These are phyloP conservation scores for Ursus arctos DNA, from an alignment of 2,113 vertebrate genomes.

Conservation along the genomic window DNA sequence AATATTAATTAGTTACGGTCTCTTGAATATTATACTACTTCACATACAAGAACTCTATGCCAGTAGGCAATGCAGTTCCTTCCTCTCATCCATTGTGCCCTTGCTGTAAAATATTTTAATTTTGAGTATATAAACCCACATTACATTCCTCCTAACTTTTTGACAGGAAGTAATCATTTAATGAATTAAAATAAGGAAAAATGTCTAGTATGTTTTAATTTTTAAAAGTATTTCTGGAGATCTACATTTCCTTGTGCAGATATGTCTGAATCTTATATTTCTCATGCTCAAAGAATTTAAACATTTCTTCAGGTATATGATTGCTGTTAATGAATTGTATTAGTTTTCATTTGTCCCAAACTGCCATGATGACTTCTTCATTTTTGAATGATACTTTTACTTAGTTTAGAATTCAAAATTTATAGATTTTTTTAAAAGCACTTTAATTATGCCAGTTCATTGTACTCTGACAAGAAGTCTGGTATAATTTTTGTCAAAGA, in stretches of 20 bases:
- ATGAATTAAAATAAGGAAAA: neutral
- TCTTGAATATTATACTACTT: neutral
- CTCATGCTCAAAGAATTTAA: neutral
- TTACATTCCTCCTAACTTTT: neutral
- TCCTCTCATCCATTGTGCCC: neutral
- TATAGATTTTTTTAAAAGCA: neutral
- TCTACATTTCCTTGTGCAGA: neutral
- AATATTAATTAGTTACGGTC: neutral
- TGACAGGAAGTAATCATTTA: neutral
- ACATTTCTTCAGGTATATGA: neutral
- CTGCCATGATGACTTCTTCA: neutral
- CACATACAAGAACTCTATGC: neutral
- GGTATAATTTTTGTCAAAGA: neutral
- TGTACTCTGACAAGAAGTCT: neutral
- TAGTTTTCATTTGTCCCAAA: neutral
- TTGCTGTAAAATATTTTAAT: slow-evolving; percentile 2
- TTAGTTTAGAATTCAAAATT: neutral
- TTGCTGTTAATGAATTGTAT: neutral
- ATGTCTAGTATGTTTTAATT: neutral
- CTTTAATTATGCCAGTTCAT: neutral
- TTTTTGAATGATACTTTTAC: neutral
- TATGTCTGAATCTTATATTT: neutral
- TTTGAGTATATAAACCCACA: neutral
- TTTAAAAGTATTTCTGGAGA: neutral
- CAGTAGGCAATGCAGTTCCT: neutral